A percentile compares a stretch with the other conserved stretches of the same genome.
phyloP scores from a whole-genome alignment of 2,797 vertebrate species.

The Bryconaethiops microstoma region DNA sequence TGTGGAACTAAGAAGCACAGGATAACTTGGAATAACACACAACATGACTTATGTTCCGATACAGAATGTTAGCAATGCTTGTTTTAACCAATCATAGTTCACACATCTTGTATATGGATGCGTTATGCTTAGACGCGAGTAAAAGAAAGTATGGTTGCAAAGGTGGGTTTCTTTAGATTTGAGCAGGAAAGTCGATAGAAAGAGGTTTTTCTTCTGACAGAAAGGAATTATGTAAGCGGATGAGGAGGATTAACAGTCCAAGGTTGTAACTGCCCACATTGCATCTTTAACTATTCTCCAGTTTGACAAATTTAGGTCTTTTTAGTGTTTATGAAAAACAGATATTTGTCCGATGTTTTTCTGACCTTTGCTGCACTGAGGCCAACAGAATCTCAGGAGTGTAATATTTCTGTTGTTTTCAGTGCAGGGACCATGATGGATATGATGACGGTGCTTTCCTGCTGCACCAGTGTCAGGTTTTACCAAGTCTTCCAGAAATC shows the following conservation, averaged over 20 bases:
- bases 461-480: background rate
- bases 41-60: background rate
- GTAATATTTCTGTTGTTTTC: background rate
- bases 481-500: constrained; percentile 7
- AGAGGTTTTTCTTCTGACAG: background rate
- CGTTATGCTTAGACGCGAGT: background rate
- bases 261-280: background rate
- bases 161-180: background rate
- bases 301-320: background rate
- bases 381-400: background rate
- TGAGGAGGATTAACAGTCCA: constrained; percentile 7
- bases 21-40: too few relatives aligned
- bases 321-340: background rate
- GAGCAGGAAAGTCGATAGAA: background rate
- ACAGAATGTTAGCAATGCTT: too few relatives aligned
- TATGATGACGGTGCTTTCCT: background rate
- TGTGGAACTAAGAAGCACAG: background rate
- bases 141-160: background rate
- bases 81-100: background rate
- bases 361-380: background rate
- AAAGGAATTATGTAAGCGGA: constrained; percentile 1
- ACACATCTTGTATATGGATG: background rate
- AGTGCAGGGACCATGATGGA: background rate
- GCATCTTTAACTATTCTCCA: background rate
- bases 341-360: background rate